Base-by-base conservation (phyloP, 2,797 vertebrate genomes). In the Iguana delicatissima region DNA sequence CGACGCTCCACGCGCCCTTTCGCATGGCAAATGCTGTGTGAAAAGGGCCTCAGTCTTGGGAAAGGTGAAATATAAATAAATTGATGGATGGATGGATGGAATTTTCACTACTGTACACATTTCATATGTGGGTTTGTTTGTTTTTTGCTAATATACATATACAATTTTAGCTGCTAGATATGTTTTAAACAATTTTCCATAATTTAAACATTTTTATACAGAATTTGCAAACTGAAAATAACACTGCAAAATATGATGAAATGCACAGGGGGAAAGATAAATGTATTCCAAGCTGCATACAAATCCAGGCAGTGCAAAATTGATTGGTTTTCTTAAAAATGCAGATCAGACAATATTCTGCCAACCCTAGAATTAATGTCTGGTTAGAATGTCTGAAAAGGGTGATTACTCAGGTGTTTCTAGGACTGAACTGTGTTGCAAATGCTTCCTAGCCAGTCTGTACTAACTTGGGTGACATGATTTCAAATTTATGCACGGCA, bases 361-460 rank as follows among this genome's bases (percentile, higher is more conserved):
- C 14, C 1, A 76, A 7, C 35, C 35, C 16, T 76, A 18, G 73
- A 76, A 35, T 42, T 12, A 38, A 62, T 62, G 20, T n/a, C 26
- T 69, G 16, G 42, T 50, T 69, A 42, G 26, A 67, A 46, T 46
- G 82, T 67, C 62, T 67, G 62, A 67, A 50, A 67, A 8, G 62
- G 62, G 22, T 24, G 85, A 38, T 38, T 57, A 86, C 42, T 73
- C 24, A 35, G 72, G 74, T 38, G 86, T 91, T 10, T 79, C 88
- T 52, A 22, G 73, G 16, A 77, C 6, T 59, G 84, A 42, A 46
- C 32, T 32, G 3, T 32, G 8, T 59, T 77, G 24, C 52, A 77
- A 50, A 84, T 67, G 55, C 26, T 77, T 42, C 42, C 59, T 74
- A 59, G 55, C 1, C 22, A 76, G 29, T 46, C 7, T 13, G 90